These are phyloP conservation scores for Barnardius zonarius DNA, from an alignment of 2,113 vertebrate genomes.

Conservation along the genomic window DNA sequence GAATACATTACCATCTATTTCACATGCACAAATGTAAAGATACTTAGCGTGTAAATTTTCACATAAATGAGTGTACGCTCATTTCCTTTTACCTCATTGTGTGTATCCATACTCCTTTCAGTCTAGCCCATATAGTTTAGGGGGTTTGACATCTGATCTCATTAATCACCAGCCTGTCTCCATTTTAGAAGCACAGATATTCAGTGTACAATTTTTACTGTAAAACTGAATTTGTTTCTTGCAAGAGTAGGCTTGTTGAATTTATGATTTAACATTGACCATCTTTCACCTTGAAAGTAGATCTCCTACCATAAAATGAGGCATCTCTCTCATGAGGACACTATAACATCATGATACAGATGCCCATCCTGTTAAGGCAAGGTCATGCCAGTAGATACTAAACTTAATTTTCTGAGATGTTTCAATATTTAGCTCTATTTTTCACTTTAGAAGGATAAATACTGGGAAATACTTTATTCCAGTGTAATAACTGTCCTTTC, in stretches of 20 bases:
- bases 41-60: background rate
- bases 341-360: slow-evolving; percentile 29
- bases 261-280: slow-evolving; percentile 41
- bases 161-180: slow-evolving; percentile 35
- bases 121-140: background rate
- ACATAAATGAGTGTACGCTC: background rate
- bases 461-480: background rate
- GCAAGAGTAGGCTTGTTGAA: slow-evolving; percentile 21
- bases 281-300: slow-evolving; percentile 39
- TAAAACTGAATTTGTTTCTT: slow-evolving; percentile 56
- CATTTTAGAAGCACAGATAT: slow-evolving; percentile 7
- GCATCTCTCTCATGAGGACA: slow-evolving; percentile 6
- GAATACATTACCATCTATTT: background rate
- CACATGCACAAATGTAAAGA: background rate
- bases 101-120: background rate
- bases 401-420: slow-evolving; percentile 26
- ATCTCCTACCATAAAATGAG: background rate
- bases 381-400: background rate
- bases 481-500: background rate
- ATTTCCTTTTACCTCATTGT: background rate
- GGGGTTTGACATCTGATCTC: slow-evolving; percentile 11
- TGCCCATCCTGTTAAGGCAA: slow-evolving; percentile 32
- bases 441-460: slow-evolving; percentile 37
- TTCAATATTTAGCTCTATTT: background rate
- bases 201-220: slow-evolving; percentile 35